Conservation (phyloP, 37 sponge, comb jelly and placozoan species). For the Oopsacas minuta region DNA sequence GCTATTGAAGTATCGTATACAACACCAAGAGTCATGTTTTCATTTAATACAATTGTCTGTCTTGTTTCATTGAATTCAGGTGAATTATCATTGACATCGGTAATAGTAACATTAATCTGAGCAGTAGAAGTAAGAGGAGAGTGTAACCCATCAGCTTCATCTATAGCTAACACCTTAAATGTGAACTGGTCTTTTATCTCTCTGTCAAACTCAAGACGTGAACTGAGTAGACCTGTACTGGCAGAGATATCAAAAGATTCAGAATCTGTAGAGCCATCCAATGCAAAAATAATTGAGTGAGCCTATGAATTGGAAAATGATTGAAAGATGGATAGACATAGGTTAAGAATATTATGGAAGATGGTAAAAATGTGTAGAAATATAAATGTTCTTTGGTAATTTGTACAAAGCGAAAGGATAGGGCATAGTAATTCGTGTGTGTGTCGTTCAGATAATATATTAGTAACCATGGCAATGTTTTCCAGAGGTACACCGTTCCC, state of each 20-base stretch:
- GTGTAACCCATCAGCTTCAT: not conserved
- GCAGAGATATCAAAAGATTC: not conserved
- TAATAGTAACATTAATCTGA: not conserved
- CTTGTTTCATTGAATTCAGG: not conserved
- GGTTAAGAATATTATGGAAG: too few relatives aligned
- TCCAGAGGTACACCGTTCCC: too few relatives aligned
- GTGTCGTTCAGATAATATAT: too few relatives aligned
- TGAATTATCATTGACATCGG: not conserved
- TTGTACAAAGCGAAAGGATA: too few relatives aligned
- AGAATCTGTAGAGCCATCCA: not conserved
- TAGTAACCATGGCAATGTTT: too few relatives aligned
- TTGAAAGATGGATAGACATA: too few relatives aligned
- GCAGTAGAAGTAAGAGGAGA: not conserved
- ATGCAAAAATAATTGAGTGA: not conserved
- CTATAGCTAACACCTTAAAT: not conserved
- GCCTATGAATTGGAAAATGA: not conserved
- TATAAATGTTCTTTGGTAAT: too few relatives aligned
- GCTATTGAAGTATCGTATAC: not conserved
- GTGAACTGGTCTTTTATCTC: not conserved
- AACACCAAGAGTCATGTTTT: not conserved
- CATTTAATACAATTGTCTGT: not conserved
- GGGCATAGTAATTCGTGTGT: too few relatives aligned
- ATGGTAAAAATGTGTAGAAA: too few relatives aligned
- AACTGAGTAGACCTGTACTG: not conserved
- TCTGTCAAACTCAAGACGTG: not conserved